These are phyloP conservation scores for Cotesia congregata DNA, from an alignment of 2,888 invertebrate genomes.

Conservation along the genomic window DNA sequence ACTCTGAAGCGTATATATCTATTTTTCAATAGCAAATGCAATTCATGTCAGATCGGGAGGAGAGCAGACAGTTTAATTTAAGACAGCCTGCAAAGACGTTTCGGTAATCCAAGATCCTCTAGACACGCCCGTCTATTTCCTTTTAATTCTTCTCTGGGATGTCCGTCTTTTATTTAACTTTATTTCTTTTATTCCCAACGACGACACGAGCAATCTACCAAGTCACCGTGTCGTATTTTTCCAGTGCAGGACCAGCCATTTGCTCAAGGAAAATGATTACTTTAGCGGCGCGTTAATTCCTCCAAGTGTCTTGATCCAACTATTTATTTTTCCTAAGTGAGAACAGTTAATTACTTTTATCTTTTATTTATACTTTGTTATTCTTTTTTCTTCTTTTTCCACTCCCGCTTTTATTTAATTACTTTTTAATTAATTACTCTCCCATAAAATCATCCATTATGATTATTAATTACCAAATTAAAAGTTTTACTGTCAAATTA, in stretches of 20 bases:
- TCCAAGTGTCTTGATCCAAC: background rate
- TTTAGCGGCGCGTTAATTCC: background rate
- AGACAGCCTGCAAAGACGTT: conserved; percentile 47
- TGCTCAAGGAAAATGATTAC: background rate
- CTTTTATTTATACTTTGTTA: conserved; percentile 1
- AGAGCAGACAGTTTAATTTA: conserved; percentile 48
- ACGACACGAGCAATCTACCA: background rate
- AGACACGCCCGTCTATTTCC: conserved; percentile 43
- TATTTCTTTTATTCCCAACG: conserved; percentile 18
- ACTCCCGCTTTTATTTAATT: background rate
- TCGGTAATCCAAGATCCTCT: conserved; percentile 42
- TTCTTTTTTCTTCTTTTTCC: background rate
- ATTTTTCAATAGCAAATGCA: background rate
- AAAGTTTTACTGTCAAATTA: background rate
- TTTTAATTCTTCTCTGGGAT: conserved; percentile 43
- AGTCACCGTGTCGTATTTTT: conserved; percentile 1
- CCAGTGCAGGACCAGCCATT: background rate
- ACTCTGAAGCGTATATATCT: background rate
- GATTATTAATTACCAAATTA: background rate
- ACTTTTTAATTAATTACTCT: background rate
- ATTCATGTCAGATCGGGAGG: background rate
- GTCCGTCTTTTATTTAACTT: conserved; percentile 22
- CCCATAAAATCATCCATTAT: background rate
- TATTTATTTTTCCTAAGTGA: background rate
- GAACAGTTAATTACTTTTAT: background rate